phyloP scores from a whole-genome alignment of 2,113 vertebrate genomes.

The Peucedramus taeniatus region DNA sequence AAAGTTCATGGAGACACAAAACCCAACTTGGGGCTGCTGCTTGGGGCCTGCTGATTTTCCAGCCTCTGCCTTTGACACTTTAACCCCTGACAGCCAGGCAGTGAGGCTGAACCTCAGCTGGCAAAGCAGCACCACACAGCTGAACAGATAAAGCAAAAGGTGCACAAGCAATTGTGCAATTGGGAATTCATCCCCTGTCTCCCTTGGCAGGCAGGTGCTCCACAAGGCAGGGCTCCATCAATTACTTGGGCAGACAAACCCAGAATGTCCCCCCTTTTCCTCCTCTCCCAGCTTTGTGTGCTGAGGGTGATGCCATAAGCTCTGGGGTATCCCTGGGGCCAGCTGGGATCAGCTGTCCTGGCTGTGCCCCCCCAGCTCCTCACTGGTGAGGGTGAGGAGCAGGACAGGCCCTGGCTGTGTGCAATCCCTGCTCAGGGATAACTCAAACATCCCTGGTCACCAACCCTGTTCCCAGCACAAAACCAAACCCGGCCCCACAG shows the following conservation, averaged over 20 bases:
- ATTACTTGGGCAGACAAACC: neutral
- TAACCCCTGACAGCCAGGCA: neutral
- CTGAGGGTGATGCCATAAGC: neutral
- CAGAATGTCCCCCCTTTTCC: neutral
- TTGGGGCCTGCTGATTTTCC: neutral
- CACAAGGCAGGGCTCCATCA: neutral
- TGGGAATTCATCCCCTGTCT: neutral
- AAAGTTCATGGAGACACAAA: slow-evolving; percentile 4
- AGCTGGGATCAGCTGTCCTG: neutral
- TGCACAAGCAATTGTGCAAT: neutral
- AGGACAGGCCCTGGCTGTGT: neutral
- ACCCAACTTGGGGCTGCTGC: neutral
- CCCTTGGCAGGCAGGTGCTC: neutral
- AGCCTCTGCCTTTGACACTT: neutral
- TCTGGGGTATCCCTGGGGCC: neutral
- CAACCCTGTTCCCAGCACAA: neutral
- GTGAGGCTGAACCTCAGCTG: neutral
- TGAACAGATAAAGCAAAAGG: neutral
- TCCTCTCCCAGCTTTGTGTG: neutral
- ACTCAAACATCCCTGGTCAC: neutral
- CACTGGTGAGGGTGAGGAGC: neutral
- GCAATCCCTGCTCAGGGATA: neutral
- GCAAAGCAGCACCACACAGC: neutral
- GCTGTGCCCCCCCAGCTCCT: neutral
- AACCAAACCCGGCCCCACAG: neutral